These are phyloP conservation scores for Acanthacorydalis orientalis DNA, from an alignment of 2,888 invertebrate genomes.

Conservation along the genomic window DNA sequence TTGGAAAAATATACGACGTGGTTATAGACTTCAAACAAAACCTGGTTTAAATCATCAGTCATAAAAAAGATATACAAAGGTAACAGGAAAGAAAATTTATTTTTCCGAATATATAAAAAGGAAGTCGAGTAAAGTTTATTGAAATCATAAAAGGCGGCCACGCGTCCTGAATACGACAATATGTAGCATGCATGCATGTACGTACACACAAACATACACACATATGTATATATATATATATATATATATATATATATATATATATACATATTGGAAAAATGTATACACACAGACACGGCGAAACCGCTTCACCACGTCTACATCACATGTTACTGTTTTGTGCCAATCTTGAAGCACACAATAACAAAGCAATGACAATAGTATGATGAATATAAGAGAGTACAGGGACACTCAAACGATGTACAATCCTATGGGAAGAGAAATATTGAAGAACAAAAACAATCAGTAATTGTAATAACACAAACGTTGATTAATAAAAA, in stretches of 20 bases:
- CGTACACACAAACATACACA: neutral
- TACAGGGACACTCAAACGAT: too few relatives aligned
- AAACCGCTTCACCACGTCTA: neutral
- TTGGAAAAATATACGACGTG: too few relatives aligned
- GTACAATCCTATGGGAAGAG: too few relatives aligned
- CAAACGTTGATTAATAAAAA: too few relatives aligned
- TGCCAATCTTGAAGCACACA: neutral
- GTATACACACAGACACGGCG: neutral
- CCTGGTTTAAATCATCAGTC: too few relatives aligned
- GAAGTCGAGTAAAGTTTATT: neutral
- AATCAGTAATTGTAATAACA: too few relatives aligned
- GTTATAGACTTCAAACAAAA: too few relatives aligned
- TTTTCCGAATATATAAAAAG: neutral
- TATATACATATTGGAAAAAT: neutral
- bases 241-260: neutral
- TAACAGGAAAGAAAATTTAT: conserved; percentile 1
- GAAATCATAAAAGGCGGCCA: neutral
- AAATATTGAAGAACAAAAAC: too few relatives aligned
- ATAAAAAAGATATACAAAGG: neutral
- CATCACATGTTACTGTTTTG: neutral
- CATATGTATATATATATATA: neutral
- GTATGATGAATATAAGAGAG: too few relatives aligned
- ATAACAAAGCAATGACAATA: too few relatives aligned
- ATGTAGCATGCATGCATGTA: neutral
- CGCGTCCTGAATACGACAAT: conserved; percentile 1